These are phyloP conservation scores for Oncorhynchus masou DNA, from an alignment of 2,113 vertebrate species.

Conservation along the genomic window DNA sequence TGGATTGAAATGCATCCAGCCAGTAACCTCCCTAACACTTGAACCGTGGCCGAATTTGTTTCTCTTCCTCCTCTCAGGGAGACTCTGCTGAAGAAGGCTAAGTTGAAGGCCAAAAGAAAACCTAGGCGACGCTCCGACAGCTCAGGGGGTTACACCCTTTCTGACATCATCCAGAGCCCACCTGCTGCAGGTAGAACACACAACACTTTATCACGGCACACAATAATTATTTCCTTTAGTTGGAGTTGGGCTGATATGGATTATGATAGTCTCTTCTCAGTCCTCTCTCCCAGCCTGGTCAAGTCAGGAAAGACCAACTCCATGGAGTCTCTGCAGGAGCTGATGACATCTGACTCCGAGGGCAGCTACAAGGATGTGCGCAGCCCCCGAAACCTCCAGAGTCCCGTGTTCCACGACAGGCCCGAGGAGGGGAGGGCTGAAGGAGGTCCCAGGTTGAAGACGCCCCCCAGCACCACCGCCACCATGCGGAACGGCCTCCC, in stretches of 20 bases:
- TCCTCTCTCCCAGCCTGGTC: conserved; percentile 67
- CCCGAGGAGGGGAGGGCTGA: conserved; percentile 70
- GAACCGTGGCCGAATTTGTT: background rate
- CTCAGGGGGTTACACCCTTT: conserved; percentile 95
- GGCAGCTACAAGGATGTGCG: conserved; percentile 85
- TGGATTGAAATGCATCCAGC: no score
- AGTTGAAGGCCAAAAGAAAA: conserved; percentile 93
- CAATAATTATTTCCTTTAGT: background rate
- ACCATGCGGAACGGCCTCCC: conserved; percentile 56
- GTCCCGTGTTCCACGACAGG: conserved; percentile 82
- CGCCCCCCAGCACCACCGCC: conserved; percentile 65
- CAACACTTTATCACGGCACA: background rate
- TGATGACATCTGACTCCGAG: conserved; percentile 93
- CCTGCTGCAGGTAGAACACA: conserved; percentile 75
- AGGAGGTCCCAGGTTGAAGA: conserved; percentile 62
- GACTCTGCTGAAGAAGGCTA: conserved; percentile 85
- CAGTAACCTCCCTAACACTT: background rate
- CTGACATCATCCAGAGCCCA: conserved; percentile 90
- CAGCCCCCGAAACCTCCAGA: conserved; percentile 90
- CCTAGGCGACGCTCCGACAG: conserved; percentile 89
- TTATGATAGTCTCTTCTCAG: conserved; percentile 20
- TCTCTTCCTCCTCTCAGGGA: conserved; percentile 73
- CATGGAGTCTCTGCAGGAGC: conserved; percentile 89
- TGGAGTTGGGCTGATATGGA: background rate
- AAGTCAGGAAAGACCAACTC: conserved; percentile 84